Percentiles rank a stretch among this genome's conserved stretches.
Conservation (phyloP, 2,113 vertebrate species). For the Beaufortia kweichowensis region DNA sequence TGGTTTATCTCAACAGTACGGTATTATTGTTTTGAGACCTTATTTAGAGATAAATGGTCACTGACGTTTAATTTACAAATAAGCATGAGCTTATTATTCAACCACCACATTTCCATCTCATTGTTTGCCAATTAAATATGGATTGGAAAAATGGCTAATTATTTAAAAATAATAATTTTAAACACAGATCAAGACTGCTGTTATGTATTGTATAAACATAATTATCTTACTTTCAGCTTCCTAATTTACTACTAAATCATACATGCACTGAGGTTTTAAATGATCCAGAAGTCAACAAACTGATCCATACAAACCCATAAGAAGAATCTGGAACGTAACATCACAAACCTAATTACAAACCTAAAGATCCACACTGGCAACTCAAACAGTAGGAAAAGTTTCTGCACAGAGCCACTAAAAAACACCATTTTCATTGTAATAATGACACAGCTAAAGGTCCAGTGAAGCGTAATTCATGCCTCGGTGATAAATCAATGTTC, state of each 20-base stretch:
- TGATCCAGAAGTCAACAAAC: neutral
- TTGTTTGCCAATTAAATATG: slow-evolving; percentile 1
- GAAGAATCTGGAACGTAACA: too few relatives aligned
- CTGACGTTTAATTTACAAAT: too few relatives aligned
- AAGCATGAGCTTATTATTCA: too few relatives aligned
- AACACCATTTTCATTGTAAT: neutral
- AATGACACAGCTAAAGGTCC: neutral
- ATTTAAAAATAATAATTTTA: too few relatives aligned
- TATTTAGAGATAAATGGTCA: slow-evolving; percentile 18
- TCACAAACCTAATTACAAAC: too few relatives aligned
- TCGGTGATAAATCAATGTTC: slow-evolving; percentile 1
- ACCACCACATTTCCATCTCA: neutral
- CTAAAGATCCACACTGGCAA: neutral
- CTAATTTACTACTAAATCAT: too few relatives aligned
- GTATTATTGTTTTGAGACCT: slow-evolving; percentile 15
- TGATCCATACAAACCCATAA: neutral
- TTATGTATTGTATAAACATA: too few relatives aligned
- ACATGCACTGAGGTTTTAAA: too few relatives aligned
- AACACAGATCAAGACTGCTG: too few relatives aligned
- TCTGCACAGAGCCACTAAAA: neutral
- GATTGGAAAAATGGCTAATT: too few relatives aligned
- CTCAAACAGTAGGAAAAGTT: neutral
- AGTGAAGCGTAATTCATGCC: neutral
- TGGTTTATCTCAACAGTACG: slow-evolving; percentile 18
- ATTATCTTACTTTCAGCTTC: too few relatives aligned